These are phyloP conservation scores for Gerris lacustris DNA, from an alignment of 2,888 invertebrate genomes.

Conservation along the genomic window DNA sequence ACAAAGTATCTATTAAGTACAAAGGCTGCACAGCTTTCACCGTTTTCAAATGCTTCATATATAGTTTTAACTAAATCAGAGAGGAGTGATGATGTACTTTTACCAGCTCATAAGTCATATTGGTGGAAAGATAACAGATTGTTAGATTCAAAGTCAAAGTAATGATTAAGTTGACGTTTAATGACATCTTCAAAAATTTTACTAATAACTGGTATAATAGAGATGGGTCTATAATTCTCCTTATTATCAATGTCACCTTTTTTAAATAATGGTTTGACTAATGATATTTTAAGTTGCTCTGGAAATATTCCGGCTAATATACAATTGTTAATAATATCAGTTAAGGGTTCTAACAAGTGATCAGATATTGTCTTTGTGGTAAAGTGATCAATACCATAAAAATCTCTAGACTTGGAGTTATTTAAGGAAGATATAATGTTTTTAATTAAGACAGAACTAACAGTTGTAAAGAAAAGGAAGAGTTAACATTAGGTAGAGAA, in stretches of 20 bases:
- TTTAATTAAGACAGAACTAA: background rate
- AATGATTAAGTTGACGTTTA: background rate
- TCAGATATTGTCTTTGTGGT: background rate
- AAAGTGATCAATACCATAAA: background rate
- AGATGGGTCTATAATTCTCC: background rate
- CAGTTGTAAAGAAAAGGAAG: background rate
- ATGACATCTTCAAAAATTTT: background rate
- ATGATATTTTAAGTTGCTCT: constrained; percentile 1
- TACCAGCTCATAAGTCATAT: background rate
- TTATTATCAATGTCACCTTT: background rate
- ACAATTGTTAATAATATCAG: background rate
- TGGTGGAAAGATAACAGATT: background rate
- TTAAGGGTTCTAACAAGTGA: background rate
- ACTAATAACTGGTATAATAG: background rate
- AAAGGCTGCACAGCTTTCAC: background rate
- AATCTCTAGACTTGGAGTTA: background rate
- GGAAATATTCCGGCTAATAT: background rate
- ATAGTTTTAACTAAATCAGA: constrained; percentile 1
- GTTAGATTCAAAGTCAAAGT: background rate
- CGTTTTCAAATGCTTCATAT: background rate
- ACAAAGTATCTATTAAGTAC: no score
- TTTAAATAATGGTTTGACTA: background rate
- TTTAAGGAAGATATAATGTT: background rate
- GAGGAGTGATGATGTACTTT: background rate
- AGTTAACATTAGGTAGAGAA: background rate